Percentiles rank a stretch among this genome's conserved stretches.
Conservation (phyloP, 1,140 invertebrate species). For the Drosophila bocki region DNA sequence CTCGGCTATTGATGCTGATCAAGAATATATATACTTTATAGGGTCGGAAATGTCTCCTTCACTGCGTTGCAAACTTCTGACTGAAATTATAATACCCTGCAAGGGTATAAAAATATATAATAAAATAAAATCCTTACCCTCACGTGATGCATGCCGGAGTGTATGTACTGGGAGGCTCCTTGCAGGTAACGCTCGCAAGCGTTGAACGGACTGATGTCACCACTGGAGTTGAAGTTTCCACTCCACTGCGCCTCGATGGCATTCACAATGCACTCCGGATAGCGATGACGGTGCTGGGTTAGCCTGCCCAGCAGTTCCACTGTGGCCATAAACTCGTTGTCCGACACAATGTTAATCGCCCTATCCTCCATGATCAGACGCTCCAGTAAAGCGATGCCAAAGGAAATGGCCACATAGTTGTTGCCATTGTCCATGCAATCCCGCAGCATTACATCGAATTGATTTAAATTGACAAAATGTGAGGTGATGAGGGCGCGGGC, state of each 20-base stretch:
- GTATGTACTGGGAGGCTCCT: slow-evolving; percentile 95
- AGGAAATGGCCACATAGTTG: slow-evolving; percentile 93
- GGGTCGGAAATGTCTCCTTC: too few species aligned
- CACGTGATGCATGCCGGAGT: slow-evolving; percentile 95
- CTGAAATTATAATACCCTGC: too few species aligned
- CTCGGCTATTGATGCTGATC: too few species aligned
- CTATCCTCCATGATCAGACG: slow-evolving; percentile 95
- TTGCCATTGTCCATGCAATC: slow-evolving; percentile 94
- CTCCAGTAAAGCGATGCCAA: slow-evolving; percentile 96
- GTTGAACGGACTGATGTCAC: slow-evolving; percentile 86
- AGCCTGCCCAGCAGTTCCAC: slow-evolving; percentile 93
- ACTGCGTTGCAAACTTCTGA: too few species aligned
- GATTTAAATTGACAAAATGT: slow-evolving; percentile 88
- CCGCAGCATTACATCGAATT: slow-evolving; percentile 94
- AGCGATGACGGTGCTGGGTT: slow-evolving; percentile 90
- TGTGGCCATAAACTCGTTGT: slow-evolving; percentile 94
- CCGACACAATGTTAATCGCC: slow-evolving; percentile 90
- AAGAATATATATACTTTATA: too few species aligned
- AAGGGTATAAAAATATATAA: too few species aligned
- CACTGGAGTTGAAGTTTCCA: slow-evolving; percentile 88
- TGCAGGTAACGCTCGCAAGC: slow-evolving; percentile 89
- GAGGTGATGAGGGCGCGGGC: slow-evolving; percentile 94
- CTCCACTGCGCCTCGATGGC: slow-evolving; percentile 91
- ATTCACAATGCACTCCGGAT: slow-evolving; percentile 91
- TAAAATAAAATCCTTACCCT: slow-evolving; percentile 85